Conservation (phyloP, 2,797 vertebrate species). For the Peromyscus melanophrys region DNA sequence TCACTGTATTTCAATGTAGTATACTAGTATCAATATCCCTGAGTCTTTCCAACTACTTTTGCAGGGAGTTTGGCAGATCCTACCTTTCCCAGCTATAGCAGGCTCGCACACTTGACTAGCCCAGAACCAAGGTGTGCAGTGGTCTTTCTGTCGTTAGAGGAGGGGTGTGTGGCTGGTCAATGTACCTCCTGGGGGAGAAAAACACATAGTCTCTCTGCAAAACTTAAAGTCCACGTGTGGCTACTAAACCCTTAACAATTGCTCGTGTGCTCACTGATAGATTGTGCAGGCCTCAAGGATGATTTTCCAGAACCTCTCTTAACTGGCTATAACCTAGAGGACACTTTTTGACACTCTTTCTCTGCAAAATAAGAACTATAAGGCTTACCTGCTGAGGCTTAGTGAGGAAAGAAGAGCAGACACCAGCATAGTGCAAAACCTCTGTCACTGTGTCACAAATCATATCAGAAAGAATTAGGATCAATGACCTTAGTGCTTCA, state of each 20-base stretch:
- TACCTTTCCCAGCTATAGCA: neutral
- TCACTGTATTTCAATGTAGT: neutral
- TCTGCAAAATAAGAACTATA: constrained; percentile 1
- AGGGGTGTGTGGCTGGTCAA: neutral
- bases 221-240: neutral
- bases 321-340: neutral
- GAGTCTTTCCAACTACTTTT: constrained; percentile 6
- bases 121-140: neutral
- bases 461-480: neutral
- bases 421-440: neutral
- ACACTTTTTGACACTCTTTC: constrained; percentile 34
- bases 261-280: neutral
- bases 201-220: neutral
- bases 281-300: neutral
- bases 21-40: neutral
- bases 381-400: neutral
- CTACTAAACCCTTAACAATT: neutral
- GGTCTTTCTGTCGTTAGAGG: neutral
- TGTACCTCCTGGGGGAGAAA: neutral
- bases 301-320: neutral
- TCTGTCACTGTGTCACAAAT: neutral
- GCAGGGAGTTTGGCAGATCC: neutral
- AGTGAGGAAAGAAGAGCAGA: neutral
- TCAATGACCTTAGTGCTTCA: neutral
- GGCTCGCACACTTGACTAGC: neutral